Percentiles rank a stretch among this genome's conserved stretches.
phyloP scores from a whole-genome alignment of 2,888 invertebrate species.

The Clanis bilineata region DNA sequence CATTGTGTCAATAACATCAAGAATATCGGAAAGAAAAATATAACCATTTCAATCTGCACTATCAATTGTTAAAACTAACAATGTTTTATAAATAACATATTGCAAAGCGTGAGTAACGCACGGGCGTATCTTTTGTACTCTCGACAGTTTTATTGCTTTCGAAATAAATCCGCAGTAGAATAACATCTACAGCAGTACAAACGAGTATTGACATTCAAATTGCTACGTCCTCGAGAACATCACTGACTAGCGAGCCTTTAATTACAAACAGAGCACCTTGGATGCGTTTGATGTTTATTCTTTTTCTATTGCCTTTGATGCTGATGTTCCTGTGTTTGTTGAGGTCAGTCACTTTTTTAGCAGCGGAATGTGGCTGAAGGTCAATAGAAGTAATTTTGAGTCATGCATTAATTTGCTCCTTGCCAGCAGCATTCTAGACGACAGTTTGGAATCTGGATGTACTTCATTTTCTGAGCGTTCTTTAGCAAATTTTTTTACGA shows the following conservation, averaged over 20 bases:
- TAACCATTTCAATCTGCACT: background rate
- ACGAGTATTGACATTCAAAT: constrained; percentile 16
- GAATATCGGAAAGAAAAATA: too few species aligned
- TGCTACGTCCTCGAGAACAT: constrained; percentile 15
- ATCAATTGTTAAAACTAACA: background rate
- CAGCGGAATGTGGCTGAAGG: background rate
- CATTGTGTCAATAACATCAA: background rate
- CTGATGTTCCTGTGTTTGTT: background rate
- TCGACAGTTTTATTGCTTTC: constrained; percentile 5
- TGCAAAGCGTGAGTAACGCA: background rate
- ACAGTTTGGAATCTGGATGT: too few species aligned
- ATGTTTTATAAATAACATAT: background rate
- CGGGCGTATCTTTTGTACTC: constrained; percentile 5
- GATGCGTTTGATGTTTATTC: constrained; percentile 40
- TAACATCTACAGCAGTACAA: background rate
- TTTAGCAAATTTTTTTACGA: too few species aligned
- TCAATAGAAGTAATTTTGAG: background rate
- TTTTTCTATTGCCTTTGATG: constrained; percentile 5
- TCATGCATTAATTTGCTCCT: background rate
- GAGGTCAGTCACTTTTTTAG: background rate
- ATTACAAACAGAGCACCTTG: constrained; percentile 32
- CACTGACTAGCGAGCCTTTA: constrained; percentile 24
- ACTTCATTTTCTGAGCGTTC: too few species aligned
- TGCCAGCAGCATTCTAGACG: background rate
- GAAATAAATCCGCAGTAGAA: background rate